These are phyloP conservation scores for Bagarius yarrelli DNA, from an alignment of 2,113 vertebrate species.

Conservation along the genomic window DNA sequence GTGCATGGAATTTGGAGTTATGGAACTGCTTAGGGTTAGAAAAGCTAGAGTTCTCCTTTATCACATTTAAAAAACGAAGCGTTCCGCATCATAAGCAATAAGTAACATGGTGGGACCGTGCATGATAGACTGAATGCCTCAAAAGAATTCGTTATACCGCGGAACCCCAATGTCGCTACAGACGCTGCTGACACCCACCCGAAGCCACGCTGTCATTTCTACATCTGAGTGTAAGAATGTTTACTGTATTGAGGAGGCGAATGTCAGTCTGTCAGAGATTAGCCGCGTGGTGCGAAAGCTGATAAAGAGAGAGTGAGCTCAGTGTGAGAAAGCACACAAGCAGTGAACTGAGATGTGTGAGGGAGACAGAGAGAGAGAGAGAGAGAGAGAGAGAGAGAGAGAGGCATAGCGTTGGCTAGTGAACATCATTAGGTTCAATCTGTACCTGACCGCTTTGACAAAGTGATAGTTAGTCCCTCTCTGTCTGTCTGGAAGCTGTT, in stretches of 20 bases:
- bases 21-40: not conserved
- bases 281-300: not conserved
- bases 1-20: not conserved
- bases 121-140: not conserved
- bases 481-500: conserved; percentile 19
- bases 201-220: not conserved
- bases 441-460: conserved; percentile 35
- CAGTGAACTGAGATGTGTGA: not conserved
- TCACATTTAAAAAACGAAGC: not conserved
- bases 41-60: not conserved
- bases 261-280: not conserved
- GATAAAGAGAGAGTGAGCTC: not conserved
- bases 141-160: not conserved
- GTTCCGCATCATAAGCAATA: not conserved
- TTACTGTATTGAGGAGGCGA: not conserved
- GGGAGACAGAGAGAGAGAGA: not conserved
- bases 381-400: not conserved
- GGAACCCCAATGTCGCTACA: not conserved
- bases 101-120: not conserved
- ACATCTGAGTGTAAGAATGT: not conserved
- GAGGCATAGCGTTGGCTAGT: not conserved
- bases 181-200: not conserved
- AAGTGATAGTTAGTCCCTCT: conserved; percentile 19
- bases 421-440: conserved; percentile 33
- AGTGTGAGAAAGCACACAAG: too few relatives aligned